Base-by-base conservation (phyloP, 2,113 vertebrate genomes). In the Saccopteryx bilineata region DNA sequence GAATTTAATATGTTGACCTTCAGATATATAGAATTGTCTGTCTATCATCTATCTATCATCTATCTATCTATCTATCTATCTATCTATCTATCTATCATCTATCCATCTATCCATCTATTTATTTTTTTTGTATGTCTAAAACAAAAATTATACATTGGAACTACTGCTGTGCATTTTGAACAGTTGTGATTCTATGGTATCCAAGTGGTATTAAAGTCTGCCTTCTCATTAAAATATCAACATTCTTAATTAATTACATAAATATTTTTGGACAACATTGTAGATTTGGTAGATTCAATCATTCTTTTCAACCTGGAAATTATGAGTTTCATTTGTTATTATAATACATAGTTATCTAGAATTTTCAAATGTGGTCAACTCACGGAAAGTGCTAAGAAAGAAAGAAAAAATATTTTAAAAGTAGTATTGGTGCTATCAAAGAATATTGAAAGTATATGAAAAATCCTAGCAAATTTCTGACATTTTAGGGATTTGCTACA, bases 401-500 rank as follows among this genome's bases (percentile, higher is more conserved):
- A 50, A 56, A 15, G 10, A 7, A 33, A 68, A 24, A 9, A 26
- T 78, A 61, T 90, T 94, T 82, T 33, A 71, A 75, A 94, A 58
- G 66, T 75, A 76, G 60, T 75, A 90, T 65, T 46, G 2, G 48
- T 83, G 52, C 11, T 58, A 9, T 61, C n/a, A 91, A 78, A 88
- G 5, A 5, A 61, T 0, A 21, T 84, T 50, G 15, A 71, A 95
- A 87, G 4, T 48, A 58, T 72, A 6, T 76, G 23, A 91, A 95
- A 96, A 92, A 69, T 84, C 11, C 63, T 85, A 94, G 46, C 14
- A 93, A 95, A 87, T 72, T 71, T 52, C 26, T 81, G 33, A 91
- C 78, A 8, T 13, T 80, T 95, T 80, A 78, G 68, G 31, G 3
- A 84, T 54, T 81, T 88, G 15, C 15, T 88, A 28, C 9, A 54